Percentiles rank a stretch among this genome's conserved stretches.
Conservation (phyloP, 2,113 vertebrate species). For the Cynoglossus semilaevis region DNA sequence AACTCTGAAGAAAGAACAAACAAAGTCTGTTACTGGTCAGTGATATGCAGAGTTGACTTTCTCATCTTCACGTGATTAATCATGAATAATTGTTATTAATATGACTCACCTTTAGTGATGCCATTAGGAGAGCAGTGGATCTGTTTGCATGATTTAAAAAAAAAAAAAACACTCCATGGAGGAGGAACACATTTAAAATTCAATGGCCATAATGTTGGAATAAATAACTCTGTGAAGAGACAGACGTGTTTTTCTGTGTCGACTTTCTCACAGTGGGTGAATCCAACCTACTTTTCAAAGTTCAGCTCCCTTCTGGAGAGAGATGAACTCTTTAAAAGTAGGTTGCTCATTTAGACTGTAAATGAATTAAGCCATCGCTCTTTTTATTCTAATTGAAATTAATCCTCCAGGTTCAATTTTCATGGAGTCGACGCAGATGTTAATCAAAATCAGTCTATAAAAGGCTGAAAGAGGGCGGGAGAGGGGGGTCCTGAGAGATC, state of each 20-base stretch:
- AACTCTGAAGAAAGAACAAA: too few relatives aligned
- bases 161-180: too few relatives aligned
- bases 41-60: too few relatives aligned
- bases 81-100: too few relatives aligned
- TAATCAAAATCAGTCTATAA: constrained; percentile 47
- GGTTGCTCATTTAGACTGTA: background rate
- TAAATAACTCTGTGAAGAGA: background rate
- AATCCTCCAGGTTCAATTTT: constrained; percentile 39
- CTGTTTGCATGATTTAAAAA: too few relatives aligned
- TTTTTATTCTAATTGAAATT: constrained; percentile 37
- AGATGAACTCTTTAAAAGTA: too few relatives aligned
- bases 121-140: too few relatives aligned
- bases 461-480: constrained; percentile 8
- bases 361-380: constrained; percentile 29
- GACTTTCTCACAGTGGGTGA: constrained; percentile 17
- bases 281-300: constrained; percentile 28
- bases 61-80: too few relatives aligned
- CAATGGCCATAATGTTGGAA: too few relatives aligned
- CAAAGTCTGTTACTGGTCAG: too few relatives aligned
- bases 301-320: constrained; percentile 22
- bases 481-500: constrained; percentile 11
- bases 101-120: too few relatives aligned
- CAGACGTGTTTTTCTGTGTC: constrained; percentile 1
- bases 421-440: constrained; percentile 39
- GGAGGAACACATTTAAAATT: too few relatives aligned